Percentiles rank a stretch among this genome's conserved stretches.
phyloP scores from a whole-genome alignment of 2,797 vertebrate species.

The Hydrophis major region DNA sequence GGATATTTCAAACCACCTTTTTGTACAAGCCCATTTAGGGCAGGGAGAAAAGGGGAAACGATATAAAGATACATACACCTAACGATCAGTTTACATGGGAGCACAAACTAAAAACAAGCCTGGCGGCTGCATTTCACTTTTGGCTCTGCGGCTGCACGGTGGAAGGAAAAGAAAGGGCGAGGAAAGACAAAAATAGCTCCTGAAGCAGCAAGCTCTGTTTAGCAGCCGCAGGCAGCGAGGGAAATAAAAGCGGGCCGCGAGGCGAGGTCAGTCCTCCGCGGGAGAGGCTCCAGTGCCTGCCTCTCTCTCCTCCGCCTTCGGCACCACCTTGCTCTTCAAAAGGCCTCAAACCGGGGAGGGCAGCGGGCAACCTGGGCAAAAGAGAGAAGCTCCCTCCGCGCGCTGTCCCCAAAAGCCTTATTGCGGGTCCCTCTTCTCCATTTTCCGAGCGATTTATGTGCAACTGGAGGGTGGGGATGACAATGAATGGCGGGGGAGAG shows the following conservation, averaged over 20 bases:
- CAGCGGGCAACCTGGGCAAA: background rate
- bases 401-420: background rate
- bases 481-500: background rate
- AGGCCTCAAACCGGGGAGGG: background rate
- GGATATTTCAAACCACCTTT: background rate
- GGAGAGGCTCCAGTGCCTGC: background rate
- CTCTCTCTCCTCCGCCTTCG: background rate
- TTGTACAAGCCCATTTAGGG: background rate
- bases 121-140: background rate
- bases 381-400: background rate
- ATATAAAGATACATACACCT: background rate
- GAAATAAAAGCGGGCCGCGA: background rate
- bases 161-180: background rate
- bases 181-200: background rate
- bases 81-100: background rate
- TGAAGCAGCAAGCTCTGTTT: background rate
- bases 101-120: background rate
- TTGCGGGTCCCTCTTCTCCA: background rate
- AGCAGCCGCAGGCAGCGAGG: background rate
- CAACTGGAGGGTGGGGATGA: background rate
- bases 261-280: background rate
- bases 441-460: conserved; percentile 27
- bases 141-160: background rate
- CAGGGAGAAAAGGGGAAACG: background rate
- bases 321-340: background rate